These are phyloP conservation scores for Muscicapa comitata DNA, from an alignment of 2,797 vertebrate genomes.

Conservation along the genomic window DNA sequence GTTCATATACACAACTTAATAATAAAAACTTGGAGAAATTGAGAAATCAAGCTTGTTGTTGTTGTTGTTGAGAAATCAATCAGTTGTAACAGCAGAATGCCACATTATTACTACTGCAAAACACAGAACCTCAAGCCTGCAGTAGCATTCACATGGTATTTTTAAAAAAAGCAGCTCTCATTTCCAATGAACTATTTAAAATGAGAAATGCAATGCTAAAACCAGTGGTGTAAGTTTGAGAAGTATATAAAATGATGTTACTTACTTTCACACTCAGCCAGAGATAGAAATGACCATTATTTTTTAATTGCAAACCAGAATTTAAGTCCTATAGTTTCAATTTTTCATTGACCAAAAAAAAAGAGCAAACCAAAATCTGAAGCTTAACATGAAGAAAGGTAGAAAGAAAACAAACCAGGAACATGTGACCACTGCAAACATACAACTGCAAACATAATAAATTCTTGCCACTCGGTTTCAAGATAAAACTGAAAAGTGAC, in stretches of 20 bases:
- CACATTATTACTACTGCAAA: not conserved
- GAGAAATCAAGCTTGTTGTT: not conserved
- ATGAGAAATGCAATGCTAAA: not conserved
- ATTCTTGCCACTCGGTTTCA: not conserved
- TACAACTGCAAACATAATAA: not conserved
- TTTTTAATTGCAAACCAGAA: not conserved
- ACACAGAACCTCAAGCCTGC: not conserved
- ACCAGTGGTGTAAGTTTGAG: not conserved
- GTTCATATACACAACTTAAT: not conserved
- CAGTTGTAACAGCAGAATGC: not conserved
- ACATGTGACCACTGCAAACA: not conserved
- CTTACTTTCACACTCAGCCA: not conserved
- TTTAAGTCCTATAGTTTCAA: not conserved
- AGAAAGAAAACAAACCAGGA: not conserved
- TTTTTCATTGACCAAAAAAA: not conserved
- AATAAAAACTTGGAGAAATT: not conserved
- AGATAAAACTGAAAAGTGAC: not conserved
- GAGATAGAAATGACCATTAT: not conserved
- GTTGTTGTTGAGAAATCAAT: too few relatives aligned
- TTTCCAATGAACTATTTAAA: not conserved
- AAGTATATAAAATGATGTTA: not conserved
- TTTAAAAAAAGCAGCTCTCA: not conserved
- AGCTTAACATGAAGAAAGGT: not conserved
- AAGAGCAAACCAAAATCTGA: not conserved
- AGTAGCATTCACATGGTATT: not conserved